Base-by-base conservation (phyloP, 2,888 invertebrate species). In the Petrolisthes manimaculis region DNA sequence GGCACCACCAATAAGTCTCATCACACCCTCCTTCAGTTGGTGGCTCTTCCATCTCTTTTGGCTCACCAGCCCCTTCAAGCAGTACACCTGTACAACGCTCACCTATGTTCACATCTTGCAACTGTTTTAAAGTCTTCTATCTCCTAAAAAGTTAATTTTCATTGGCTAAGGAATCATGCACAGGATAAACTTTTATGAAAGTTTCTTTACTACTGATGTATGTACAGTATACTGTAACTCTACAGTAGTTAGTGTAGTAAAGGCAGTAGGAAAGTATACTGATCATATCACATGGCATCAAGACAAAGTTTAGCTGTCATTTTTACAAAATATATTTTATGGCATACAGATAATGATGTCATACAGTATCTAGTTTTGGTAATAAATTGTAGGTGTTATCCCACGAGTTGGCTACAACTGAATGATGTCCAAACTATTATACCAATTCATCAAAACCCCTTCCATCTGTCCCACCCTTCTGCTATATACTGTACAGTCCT, bases 1-100 rank as follows among this genome's bases (percentile, higher is more conserved):
- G 53, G 69, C n/a, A 37, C 51, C 18, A 14, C 2, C 21, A 71
- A 71, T 21, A 71, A 21, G 6, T 14, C 9, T 61, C 6, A 6
- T 5, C n/a, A n/a, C n/a, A 71, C 71, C 21, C 14, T 82, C n/a
- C 82, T 82, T 56, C 82, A 82, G 69, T 24, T 69, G 82, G 69
- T 69, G 51, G 53, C 67, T 37, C 6, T 82, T 8, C 5, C 55
- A 1, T 61, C 61, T 9, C 56, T 81, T 12, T n/a, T 81, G 12
- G 21, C 21, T 24, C 61, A 81, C 8, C 21, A 18, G 9, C 81
- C 81, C 5, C 61, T 81, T 9, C 14, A 51, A 53, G 53, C 8
- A 4, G 18, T 82, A 14, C 56, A 82, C 69, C 69, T 51, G 3
- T 82, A 82, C n/a, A 82, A 82, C 21, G 55, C 51, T 18, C 82